Conservation (phyloP, 2,113 vertebrate species). For the Oncorhynchus masou region DNA sequence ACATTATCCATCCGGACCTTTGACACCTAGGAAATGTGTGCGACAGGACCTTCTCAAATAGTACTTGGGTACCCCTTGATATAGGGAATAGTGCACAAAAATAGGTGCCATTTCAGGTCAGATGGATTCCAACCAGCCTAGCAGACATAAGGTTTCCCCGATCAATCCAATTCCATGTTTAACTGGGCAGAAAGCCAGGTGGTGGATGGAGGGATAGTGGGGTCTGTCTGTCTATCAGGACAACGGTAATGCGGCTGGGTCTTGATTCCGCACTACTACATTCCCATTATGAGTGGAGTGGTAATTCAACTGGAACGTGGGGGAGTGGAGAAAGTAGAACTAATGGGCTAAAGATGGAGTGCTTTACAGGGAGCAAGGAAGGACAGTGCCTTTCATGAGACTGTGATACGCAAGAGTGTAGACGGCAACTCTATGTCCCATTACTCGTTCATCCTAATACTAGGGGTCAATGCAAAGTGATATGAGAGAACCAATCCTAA, state of each 20-base stretch:
- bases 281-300: conserved; percentile 59
- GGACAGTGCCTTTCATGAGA: conserved; percentile 9
- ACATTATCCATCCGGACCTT: no score
- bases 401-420: conserved; percentile 4
- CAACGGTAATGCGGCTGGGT: conserved; percentile 47
- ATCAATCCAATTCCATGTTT: conserved; percentile 28
- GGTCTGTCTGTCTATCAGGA: background rate
- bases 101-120: conserved; percentile 7
- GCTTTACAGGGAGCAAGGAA: conserved; percentile 10
- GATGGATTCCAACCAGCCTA: conserved; percentile 3
- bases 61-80: no score
- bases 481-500: no score
- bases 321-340: conserved; percentile 30
- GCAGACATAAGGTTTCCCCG: conserved; percentile 27
- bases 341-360: conserved; percentile 45
- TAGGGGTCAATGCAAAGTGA: no score
- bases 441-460: background rate
- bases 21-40: no score
- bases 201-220: background rate
- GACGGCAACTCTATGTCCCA: background rate
- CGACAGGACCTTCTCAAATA: no score
- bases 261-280: conserved; percentile 39
- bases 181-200: conserved; percentile 10
- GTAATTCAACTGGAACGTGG: conserved; percentile 46
- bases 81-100: no score